phyloP scores from a whole-genome alignment of 2,888 invertebrate genomes.

The Anorthoa munda region DNA sequence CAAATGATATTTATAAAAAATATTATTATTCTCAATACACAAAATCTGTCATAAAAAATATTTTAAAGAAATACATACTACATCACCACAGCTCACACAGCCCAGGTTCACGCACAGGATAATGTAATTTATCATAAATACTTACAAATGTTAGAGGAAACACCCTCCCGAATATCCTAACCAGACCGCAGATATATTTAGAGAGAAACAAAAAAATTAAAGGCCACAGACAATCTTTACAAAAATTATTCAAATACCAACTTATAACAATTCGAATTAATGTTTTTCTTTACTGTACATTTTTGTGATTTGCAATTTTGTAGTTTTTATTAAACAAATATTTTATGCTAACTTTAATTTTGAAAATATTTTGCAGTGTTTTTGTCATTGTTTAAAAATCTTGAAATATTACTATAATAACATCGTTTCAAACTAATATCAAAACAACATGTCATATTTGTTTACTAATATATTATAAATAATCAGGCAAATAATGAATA shows the following conservation, averaged over 20 bases:
- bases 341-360: conserved; percentile 16
- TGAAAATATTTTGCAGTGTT: conserved; percentile 36
- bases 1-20: conserved; percentile 59
- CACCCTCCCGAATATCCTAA: conserved; percentile 83
- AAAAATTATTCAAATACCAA: conserved; percentile 36
- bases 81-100: conserved; percentile 86
- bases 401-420: conserved; percentile 28
- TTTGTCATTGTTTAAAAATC: conserved; percentile 24
- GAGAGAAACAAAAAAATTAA: conserved; percentile 63
- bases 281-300: conserved; percentile 25
- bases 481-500: conserved; percentile 39
- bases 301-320: conserved; percentile 49
- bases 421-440: conserved; percentile 20
- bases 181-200: conserved; percentile 65
- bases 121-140: conserved; percentile 80
- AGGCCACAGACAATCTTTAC: conserved; percentile 42
- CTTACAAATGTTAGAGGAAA: conserved; percentile 86
- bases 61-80: conserved; percentile 88
- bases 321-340: conserved; percentile 10
- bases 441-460: conserved; percentile 32
- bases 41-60: conserved; percentile 77
- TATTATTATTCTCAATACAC: conserved; percentile 68
- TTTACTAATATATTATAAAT: conserved; percentile 22
- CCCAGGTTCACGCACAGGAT: conserved; percentile 80
- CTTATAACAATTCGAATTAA: conserved; percentile 8